A percentile compares a stretch with the other conserved stretches of the same genome.
Evolutionary conservation across 1,140 invertebrate species (phyloP).

Genomic region (Andrena cerasifolii): DNA sequence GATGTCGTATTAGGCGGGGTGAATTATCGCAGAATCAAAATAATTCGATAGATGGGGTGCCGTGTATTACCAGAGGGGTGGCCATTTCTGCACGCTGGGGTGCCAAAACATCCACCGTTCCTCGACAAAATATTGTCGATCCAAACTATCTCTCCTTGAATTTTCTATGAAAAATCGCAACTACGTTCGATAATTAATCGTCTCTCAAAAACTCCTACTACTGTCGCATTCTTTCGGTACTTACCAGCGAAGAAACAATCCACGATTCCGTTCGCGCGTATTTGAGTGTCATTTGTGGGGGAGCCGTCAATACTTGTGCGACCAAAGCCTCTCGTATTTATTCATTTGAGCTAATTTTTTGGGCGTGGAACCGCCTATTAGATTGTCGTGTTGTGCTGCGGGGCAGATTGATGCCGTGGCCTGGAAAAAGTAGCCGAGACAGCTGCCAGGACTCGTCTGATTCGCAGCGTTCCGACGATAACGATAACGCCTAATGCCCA

Average conservation of each 20-base stretch:
- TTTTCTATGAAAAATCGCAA: background rate
- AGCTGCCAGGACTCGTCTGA: slow-evolving; percentile 39
- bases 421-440: slow-evolving; percentile 68
- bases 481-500: background rate
- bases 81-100: slow-evolving; percentile 59
- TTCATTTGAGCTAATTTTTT: slow-evolving; percentile 74
- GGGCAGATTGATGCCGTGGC: slow-evolving; percentile 74
- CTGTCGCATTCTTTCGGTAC: fast-evolving
- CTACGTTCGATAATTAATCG: too few species aligned
- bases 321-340: slow-evolving; percentile 50
- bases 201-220: too few species aligned
- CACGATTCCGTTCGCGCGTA: background rate
- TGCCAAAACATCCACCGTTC: slow-evolving; percentile 69
- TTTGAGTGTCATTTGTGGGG: background rate
- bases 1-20: slow-evolving; percentile 74
- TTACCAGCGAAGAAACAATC: background rate
- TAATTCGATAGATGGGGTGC: slow-evolving; percentile 79
- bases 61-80: slow-evolving; percentile 72
- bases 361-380: slow-evolving; percentile 70
- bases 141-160: background rate
- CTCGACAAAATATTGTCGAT: slow-evolving; percentile 38
- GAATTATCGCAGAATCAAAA: slow-evolving; percentile 82
- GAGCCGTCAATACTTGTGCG: slow-evolving; percentile 59
- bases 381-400: slow-evolving; percentile 61
- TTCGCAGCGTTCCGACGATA: background rate